Conservation (phyloP, 2,797 vertebrate genomes). For the Hydrocynus forskahlii region DNA sequence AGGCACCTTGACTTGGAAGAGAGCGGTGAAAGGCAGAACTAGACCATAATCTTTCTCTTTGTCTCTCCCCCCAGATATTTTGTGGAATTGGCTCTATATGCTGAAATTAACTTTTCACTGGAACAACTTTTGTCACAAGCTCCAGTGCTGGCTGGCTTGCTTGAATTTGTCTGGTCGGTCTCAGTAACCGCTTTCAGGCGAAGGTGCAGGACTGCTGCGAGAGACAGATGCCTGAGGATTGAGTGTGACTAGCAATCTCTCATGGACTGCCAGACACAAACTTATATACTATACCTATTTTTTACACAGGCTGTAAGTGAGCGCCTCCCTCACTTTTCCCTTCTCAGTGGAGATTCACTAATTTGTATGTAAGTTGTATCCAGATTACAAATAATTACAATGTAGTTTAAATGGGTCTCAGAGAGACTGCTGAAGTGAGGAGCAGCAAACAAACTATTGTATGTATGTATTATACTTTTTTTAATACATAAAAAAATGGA, state of each 20-base stretch:
- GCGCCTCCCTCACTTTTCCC: not conserved
- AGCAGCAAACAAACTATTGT: too few relatives aligned
- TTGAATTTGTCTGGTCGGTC: constrained; percentile 8
- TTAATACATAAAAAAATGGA: too few relatives aligned
- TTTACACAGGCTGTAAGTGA: not conserved
- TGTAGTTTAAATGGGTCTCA: not conserved
- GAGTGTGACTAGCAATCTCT: not conserved
- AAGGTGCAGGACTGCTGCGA: not conserved
- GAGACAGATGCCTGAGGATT: not conserved
- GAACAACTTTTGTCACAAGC: constrained; percentile 61
- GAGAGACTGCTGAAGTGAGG: too few relatives aligned
- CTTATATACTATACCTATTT: not conserved
- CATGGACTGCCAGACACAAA: not conserved
- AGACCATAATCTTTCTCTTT: constrained; percentile 67
- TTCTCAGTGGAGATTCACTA: too few relatives aligned
- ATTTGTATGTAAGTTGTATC: too few relatives aligned
- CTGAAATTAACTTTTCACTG: constrained; percentile 55
- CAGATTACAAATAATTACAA: too few relatives aligned
- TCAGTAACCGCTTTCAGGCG: not conserved
- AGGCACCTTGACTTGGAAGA: constrained; percentile 62
- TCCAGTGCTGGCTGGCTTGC: constrained; percentile 47
- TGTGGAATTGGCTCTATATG: constrained; percentile 46
- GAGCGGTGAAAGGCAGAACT: constrained; percentile 70
- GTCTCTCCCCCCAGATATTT: constrained; percentile 40
- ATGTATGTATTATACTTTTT: too few relatives aligned